Percentiles rank a stretch among this genome's conserved stretches.
These are phyloP conservation scores for Nephotettix cincticeps DNA, from an alignment of 1,140 invertebrate species.

Conservation along the genomic window DNA sequence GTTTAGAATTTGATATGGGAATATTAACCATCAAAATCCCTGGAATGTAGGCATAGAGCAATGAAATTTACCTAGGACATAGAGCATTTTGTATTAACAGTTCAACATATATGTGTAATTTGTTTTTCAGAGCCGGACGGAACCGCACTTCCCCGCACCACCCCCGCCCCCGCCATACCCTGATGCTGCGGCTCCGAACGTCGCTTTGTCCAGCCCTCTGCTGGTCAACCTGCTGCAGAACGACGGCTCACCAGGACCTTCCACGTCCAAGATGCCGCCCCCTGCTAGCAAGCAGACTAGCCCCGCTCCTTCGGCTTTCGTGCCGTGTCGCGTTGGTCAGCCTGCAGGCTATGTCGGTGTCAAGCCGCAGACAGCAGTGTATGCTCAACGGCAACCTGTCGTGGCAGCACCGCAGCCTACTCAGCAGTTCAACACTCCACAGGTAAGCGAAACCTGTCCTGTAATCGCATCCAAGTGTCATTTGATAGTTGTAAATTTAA, in stretches of 20 bases:
- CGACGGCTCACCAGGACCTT: slow-evolving; percentile 56
- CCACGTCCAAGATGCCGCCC: slow-evolving; percentile 46
- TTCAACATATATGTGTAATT: too few species aligned
- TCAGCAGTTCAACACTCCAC: too few species aligned
- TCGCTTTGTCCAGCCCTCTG: slow-evolving; percentile 82
- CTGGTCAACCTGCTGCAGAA: slow-evolving; percentile 90
- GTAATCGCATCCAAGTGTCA: too few species aligned
- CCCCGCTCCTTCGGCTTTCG: slow-evolving; percentile 46
- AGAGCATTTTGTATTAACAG: too few species aligned
- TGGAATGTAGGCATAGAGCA: too few species aligned
- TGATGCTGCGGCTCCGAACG: slow-evolving; percentile 44
- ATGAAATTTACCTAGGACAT: too few species aligned
- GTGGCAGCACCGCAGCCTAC: too few species aligned
- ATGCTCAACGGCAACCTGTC: too few species aligned
- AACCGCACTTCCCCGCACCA: slow-evolving; percentile 47
- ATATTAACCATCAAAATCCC: too few species aligned
- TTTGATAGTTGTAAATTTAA: too few species aligned
- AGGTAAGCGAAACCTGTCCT: too few species aligned
- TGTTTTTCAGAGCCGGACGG: slow-evolving; percentile 47
- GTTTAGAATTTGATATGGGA: too few species aligned
- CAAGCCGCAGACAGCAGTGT: slow-evolving; percentile 11
- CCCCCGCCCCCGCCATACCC: slow-evolving; percentile 55
- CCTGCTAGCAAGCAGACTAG: slow-evolving; percentile 50
- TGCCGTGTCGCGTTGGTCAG: slow-evolving; percentile 17
- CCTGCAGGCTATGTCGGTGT: slow-evolving; percentile 10